phyloP scores from a whole-genome alignment of 2,113 vertebrate species.

The Strix uralensis region DNA sequence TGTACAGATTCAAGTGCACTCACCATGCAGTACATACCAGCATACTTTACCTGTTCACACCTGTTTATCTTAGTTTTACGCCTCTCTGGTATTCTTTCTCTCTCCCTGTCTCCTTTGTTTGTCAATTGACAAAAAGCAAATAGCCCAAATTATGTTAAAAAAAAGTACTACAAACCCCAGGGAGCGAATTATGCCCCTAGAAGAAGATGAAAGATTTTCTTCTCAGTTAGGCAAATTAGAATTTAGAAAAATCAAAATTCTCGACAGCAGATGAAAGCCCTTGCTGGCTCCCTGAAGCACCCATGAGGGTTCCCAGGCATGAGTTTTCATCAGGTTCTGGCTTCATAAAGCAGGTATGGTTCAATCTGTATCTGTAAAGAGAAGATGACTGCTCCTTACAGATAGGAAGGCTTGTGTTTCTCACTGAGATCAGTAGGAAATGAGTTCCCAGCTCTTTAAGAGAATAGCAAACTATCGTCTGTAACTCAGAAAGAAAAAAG shows the following conservation, averaged over 20 bases:
- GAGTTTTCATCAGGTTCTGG: neutral
- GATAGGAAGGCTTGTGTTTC: neutral
- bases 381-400: neutral
- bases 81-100: neutral
- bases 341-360: neutral
- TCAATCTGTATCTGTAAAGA: neutral
- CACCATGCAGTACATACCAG: neutral
- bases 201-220: constrained; percentile 23
- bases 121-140: neutral
- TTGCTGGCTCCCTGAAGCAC: neutral
- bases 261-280: neutral
- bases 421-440: neutral
- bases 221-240: neutral
- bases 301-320: neutral
- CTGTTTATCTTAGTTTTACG: neutral
- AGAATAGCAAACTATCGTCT: neutral
- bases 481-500: neutral
- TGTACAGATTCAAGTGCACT: neutral
- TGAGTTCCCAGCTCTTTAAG: neutral
- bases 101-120: neutral
- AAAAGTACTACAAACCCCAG: neutral
- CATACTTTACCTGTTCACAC: neutral
- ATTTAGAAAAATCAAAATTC: neutral
- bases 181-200: neutral
- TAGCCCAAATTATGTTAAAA: neutral